phyloP scores from a whole-genome alignment of 2,888 invertebrate genomes.

The Tachina fera region DNA sequence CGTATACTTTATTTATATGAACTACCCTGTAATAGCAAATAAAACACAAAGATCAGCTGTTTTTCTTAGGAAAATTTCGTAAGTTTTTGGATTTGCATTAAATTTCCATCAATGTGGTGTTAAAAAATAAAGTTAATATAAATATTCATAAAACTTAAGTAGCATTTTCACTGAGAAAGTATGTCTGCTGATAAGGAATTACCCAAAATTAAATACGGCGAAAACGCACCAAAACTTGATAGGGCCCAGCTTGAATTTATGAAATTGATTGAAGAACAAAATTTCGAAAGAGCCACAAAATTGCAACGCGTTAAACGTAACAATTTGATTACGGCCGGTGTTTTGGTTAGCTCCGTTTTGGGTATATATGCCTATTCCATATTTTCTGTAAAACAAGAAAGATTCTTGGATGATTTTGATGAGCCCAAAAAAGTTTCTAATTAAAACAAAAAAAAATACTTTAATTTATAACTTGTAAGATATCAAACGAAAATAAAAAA shows the following conservation, averaged over 20 bases:
- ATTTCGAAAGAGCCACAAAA: constrained; percentile 88
- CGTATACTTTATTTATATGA: background rate
- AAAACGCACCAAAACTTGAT: constrained; percentile 83
- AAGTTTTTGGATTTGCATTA: background rate
- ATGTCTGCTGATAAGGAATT: constrained; percentile 78
- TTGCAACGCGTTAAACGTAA: constrained; percentile 86
- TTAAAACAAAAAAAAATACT: constrained; percentile 53
- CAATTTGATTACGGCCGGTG: constrained; percentile 87
- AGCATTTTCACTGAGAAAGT: constrained; percentile 65
- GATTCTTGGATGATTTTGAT: constrained; percentile 96
- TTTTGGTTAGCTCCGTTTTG: constrained; percentile 87
- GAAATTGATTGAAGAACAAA: constrained; percentile 90
- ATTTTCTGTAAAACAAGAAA: constrained; percentile 94
- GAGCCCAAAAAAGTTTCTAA: constrained; percentile 87
- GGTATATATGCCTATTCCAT: constrained; percentile 94
- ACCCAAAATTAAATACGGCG: constrained; percentile 81
- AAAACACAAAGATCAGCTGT: constrained; percentile 16
- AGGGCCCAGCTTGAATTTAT: constrained; percentile 90
- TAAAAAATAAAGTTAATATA: constrained; percentile 19
- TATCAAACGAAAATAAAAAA: constrained; percentile 23
- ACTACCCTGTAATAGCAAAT: constrained; percentile 5
- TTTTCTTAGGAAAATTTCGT: background rate
- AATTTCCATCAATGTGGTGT: constrained; percentile 36
- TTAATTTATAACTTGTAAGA: constrained; percentile 65
- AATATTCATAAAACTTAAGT: constrained; percentile 29